A percentile compares a stretch with the other conserved stretches of the same genome.
phyloP scores from a whole-genome alignment of 2,888 invertebrate genomes.

The Celastrina argiolus region DNA sequence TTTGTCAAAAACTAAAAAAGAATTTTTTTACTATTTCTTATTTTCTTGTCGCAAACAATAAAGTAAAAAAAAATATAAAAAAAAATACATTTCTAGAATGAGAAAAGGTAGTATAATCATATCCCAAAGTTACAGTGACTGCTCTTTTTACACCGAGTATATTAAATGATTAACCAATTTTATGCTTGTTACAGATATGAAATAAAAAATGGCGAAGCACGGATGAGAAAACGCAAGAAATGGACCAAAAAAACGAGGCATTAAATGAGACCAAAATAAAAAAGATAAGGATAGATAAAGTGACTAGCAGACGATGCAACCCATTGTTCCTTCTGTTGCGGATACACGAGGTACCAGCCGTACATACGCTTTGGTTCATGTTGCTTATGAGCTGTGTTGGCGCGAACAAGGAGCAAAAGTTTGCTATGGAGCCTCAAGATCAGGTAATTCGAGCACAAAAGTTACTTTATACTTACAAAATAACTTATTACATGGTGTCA shows the following conservation, averaged over 20 bases:
- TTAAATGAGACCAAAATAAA: conserved; percentile 14
- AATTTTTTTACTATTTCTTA: no score
- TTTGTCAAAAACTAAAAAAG: no score
- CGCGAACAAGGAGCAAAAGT: conserved; percentile 62
- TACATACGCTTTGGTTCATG: conserved; percentile 45
- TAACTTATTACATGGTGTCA: no score
- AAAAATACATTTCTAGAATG: no score
- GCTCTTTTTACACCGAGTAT: background rate
- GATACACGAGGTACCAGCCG: conserved; percentile 43
- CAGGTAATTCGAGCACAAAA: conserved; percentile 48
- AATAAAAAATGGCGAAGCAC: background rate
- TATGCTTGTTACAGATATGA: conserved; percentile 9
- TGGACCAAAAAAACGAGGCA: conserved; percentile 22
- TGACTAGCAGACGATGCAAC: conserved; percentile 62
- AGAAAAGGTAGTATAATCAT: no score
- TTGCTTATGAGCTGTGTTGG: conserved; percentile 46
- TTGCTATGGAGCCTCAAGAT: conserved; percentile 70
- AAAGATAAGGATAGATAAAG: conserved; percentile 30
- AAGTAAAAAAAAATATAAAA: no score
- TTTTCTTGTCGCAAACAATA: no score
- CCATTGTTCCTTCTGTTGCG: conserved; percentile 63
- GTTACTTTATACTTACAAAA: no score
- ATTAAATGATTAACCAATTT: background rate
- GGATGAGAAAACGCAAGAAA: conserved; percentile 16
- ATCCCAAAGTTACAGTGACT: no score